phyloP scores from a whole-genome alignment of 2,888 invertebrate species.

The Bombylius discolor region DNA sequence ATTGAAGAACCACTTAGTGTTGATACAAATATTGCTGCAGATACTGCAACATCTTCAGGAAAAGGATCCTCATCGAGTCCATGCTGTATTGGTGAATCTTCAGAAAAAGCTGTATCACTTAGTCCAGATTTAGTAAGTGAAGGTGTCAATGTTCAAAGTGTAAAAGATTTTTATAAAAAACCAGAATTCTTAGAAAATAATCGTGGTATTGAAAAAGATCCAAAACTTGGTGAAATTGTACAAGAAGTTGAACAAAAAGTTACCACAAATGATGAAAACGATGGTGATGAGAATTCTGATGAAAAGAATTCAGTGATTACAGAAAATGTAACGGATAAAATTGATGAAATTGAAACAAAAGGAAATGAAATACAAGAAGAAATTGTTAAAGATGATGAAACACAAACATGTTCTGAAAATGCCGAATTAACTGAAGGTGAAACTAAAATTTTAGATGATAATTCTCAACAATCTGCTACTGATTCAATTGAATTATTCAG shows the following conservation, averaged over 20 bases:
- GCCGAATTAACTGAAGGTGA: not conserved
- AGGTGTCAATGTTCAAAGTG: conserved; percentile 34
- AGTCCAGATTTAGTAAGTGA: conserved; percentile 34
- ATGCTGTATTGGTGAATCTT: not conserved
- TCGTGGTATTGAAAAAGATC: conserved; percentile 36
- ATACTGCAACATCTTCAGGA: conserved; percentile 1
- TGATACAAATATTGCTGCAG: conserved; percentile 4
- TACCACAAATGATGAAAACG: conserved; percentile 4
- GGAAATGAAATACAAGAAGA: too few species aligned
- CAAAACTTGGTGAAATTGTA: conserved; percentile 35
- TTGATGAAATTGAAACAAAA: not conserved
- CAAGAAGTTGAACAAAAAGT: conserved; percentile 20
- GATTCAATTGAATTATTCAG: too few species aligned
- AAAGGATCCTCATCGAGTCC: not conserved
- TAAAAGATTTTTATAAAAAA: conserved; percentile 37
- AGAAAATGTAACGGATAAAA: not conserved
- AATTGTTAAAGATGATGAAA: not conserved
- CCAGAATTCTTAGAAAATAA: conserved; percentile 36
- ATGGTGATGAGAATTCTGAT: not conserved
- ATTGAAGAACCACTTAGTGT: conserved; percentile 9
- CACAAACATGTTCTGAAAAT: not conserved
- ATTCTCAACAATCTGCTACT: too few species aligned
- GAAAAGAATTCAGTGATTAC: not conserved
- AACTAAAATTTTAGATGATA: not conserved
- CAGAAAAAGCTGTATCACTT: conserved; percentile 27